A percentile compares a stretch with the other conserved stretches of the same genome.
Conservation (phyloP, 2,113 vertebrate species). For the Eurypyga helias region DNA sequence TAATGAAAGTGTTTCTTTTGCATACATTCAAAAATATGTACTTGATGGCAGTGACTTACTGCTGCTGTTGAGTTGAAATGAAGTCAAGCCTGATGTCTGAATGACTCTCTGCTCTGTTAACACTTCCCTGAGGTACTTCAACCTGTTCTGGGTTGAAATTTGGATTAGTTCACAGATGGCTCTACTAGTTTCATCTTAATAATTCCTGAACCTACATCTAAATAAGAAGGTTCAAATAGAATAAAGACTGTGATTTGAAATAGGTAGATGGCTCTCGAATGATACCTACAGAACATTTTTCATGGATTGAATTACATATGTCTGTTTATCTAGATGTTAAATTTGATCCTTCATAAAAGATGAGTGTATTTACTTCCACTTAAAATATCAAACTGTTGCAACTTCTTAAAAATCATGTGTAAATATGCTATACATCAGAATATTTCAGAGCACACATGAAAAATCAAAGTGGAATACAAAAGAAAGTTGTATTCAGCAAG, state of each 20-base stretch:
- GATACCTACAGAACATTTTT: background rate
- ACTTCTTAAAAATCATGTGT: background rate
- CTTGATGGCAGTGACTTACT: background rate
- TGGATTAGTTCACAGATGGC: background rate
- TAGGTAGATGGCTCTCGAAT: background rate
- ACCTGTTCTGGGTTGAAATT: background rate
- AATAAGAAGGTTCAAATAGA: background rate
- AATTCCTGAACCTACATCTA: background rate
- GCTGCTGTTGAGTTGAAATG: background rate
- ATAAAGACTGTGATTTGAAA: background rate
- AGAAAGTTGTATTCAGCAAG: background rate
- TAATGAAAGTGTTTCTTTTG: background rate
- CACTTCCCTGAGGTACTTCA: background rate
- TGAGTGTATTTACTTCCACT: background rate
- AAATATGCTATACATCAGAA: background rate
- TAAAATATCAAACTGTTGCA: background rate
- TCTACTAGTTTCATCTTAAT: background rate
- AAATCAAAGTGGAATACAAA: background rate
- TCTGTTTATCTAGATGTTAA: background rate
- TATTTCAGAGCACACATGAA: background rate
- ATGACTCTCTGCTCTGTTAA: background rate
- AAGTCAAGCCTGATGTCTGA: background rate
- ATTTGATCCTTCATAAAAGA: background rate
- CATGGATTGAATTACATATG: background rate
- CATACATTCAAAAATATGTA: background rate